These are phyloP conservation scores for Oreohelix idahoensis DNA, from an alignment of 1,140 invertebrate genomes.

Conservation along the genomic window DNA sequence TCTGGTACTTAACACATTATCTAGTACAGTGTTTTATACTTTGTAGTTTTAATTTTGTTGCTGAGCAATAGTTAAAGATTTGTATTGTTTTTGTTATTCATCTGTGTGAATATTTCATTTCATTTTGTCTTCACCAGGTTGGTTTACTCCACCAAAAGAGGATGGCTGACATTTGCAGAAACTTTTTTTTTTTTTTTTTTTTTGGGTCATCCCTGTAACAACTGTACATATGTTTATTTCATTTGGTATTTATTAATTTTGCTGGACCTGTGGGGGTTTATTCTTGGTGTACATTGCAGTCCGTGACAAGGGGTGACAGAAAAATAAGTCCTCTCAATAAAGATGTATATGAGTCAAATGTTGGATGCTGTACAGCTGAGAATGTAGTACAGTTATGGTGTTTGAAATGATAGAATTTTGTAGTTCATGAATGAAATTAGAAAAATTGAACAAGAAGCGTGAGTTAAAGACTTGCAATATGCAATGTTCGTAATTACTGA, in stretches of 20 bases:
- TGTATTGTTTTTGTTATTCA: too few relatives aligned
- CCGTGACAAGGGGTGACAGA: background rate
- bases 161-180: constrained; percentile 76
- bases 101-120: too few relatives aligned
- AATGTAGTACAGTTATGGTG: background rate
- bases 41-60: too few relatives aligned
- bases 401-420: background rate
- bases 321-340: too few relatives aligned
- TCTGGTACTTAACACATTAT: too few relatives aligned
- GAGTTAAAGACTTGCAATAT: background rate
- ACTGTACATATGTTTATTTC: background rate
- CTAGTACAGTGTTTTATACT: too few relatives aligned
- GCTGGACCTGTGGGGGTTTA: background rate
- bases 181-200: background rate
- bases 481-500: too few relatives aligned
- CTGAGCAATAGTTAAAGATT: too few relatives aligned
- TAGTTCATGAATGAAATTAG: background rate
- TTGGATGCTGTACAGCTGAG: too few relatives aligned
- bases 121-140: constrained; percentile 72
- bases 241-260: background rate
- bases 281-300: background rate
- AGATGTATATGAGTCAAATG: too few relatives aligned
- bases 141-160: constrained; percentile 81
- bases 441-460: too few relatives aligned
- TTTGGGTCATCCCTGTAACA: too few relatives aligned